Conservation (phyloP, 2,888 invertebrate species). For the Oscheius sp. region DNA sequence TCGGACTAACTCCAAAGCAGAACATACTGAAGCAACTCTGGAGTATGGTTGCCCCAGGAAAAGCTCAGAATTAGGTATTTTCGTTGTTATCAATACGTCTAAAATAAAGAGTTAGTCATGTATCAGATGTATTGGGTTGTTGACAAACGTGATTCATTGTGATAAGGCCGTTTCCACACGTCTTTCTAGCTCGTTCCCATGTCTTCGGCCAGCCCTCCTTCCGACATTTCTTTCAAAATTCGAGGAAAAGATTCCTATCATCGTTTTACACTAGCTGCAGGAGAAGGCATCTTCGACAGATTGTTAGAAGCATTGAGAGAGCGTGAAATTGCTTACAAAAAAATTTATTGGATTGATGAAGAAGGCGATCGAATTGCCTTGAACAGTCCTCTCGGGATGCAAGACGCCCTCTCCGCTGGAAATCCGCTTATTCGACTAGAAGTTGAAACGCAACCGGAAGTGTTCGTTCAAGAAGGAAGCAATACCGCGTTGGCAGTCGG, state of each 20-base stretch:
- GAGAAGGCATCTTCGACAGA: neutral
- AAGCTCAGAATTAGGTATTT: neutral
- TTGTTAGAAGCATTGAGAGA: slow-evolving; percentile 1
- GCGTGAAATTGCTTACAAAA: neutral
- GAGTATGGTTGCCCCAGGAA: slow-evolving; percentile 40
- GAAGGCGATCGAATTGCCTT: slow-evolving; percentile 2
- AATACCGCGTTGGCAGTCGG: too few species aligned
- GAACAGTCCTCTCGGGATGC: neutral
- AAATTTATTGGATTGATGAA: slow-evolving; percentile 8
- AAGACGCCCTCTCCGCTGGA: neutral
- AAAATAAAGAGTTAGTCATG: neutral
- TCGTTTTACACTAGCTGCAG: neutral
- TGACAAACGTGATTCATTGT: too few species aligned
- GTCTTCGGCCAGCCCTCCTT: neutral
- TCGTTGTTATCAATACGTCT: neutral
- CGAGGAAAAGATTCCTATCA: neutral
- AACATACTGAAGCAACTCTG: slow-evolving; percentile 42
- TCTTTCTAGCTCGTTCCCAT: too few species aligned
- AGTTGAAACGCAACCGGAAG: neutral
- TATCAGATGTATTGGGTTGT: neutral
- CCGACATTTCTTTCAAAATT: neutral
- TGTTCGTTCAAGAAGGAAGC: slow-evolving; percentile 5
- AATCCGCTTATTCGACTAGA: neutral
- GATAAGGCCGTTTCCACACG: too few species aligned
- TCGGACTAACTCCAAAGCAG: slow-evolving; percentile 47